Conservation (phyloP, 2,797 vertebrate species). For the Enteromius unitaeniatus region DNA sequence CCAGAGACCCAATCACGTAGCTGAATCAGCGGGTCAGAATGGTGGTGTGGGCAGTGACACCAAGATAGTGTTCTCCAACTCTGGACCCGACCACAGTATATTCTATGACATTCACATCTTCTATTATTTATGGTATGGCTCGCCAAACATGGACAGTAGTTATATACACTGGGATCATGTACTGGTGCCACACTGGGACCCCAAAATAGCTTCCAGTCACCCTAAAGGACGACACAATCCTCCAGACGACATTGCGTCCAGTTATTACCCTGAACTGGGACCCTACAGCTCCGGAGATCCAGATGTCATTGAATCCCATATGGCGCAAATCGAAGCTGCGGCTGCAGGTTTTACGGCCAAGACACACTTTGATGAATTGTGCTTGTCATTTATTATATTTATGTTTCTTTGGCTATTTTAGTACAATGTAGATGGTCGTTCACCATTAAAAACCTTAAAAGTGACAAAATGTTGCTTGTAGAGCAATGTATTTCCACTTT, state of each 20-base stretch:
- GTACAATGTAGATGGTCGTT: neutral
- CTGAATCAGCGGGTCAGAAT: conserved; percentile 72
- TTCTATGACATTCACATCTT: conserved; percentile 89
- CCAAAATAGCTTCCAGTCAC: conserved; percentile 89
- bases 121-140: conserved; percentile 89
- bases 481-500: conserved; percentile 19
- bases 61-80: conserved; percentile 72
- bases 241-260: conserved; percentile 88
- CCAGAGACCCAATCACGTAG: conserved; percentile 73
- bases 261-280: conserved; percentile 87
- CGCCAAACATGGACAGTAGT: conserved; percentile 78
- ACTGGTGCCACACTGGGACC: conserved; percentile 92
- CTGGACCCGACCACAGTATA: conserved; percentile 75
- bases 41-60: conserved; percentile 63
- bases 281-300: conserved; percentile 89
- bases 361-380: neutral
- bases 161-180: conserved; percentile 91
- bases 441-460: neutral
- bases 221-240: conserved; percentile 88
- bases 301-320: conserved; percentile 85
- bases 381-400: conserved; percentile 14
- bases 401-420: neutral
- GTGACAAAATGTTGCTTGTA: neutral
- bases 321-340: conserved; percentile 87
- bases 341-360: conserved; percentile 75